Evolutionary conservation across 2,797 vertebrate genomes (phyloP).

Genomic region (Pipistrellus nathusii): DNA sequence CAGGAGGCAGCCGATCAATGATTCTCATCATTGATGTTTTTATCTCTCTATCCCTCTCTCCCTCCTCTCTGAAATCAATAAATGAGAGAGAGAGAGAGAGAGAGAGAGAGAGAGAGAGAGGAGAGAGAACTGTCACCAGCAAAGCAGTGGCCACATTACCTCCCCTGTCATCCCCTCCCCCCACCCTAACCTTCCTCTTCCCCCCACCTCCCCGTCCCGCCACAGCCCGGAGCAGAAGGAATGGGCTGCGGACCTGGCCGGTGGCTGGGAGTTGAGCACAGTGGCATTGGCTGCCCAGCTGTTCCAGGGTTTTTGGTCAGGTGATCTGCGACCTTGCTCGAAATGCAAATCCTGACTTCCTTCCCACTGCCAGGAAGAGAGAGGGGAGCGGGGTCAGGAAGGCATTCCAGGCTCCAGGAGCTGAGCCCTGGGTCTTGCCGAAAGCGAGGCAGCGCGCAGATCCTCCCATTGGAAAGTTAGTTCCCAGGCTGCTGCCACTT

Average conservation of each 20-base stretch:
- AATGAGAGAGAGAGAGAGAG: too few relatives aligned
- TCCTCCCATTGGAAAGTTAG: conserved; percentile 9
- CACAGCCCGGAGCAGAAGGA: conserved; percentile 26
- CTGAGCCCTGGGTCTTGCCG: not conserved
- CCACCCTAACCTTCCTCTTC: conserved; percentile 56
- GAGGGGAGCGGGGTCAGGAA: conserved; percentile 67
- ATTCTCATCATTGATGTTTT: too few relatives aligned
- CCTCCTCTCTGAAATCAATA: too few relatives aligned
- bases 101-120: too few relatives aligned
- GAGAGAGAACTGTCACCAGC: conserved; percentile 40
- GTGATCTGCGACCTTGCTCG: conserved; percentile 88
- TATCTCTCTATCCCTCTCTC: too few relatives aligned
- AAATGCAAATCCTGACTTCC: conserved; percentile 84
- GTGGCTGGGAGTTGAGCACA: conserved; percentile 53
- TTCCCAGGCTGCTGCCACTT: not conserved
- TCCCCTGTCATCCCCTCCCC: conserved; percentile 57
- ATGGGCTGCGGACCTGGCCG: not conserved
- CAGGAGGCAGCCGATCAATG: too few relatives aligned
- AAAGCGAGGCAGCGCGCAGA: conserved; percentile 46
- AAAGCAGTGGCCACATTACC: conserved; percentile 60
- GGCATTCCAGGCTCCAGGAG: conserved; percentile 63
- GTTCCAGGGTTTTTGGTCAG: conserved; percentile 82
- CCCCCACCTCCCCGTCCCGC: conserved; percentile 56
- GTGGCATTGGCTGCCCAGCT: conserved; percentile 76
- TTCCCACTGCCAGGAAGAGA: conserved; percentile 51